Evolutionary conservation across 2,888 invertebrate species (phyloP).

Genomic region (Athripsodes cinereus): DNA sequence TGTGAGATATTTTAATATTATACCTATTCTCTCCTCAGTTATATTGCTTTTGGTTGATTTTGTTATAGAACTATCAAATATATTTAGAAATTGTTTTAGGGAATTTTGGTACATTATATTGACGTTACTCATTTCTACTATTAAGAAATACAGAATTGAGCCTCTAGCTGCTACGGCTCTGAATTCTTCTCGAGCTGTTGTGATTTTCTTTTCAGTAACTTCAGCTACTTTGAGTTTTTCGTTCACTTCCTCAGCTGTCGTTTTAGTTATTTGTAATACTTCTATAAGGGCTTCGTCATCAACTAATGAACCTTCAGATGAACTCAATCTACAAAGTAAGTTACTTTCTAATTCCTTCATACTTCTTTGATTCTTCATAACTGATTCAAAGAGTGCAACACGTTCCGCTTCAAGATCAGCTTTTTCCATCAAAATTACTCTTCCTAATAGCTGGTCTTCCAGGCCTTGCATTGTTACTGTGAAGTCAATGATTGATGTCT

Average conservation of each 20-base stretch:
- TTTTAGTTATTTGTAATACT: slow-evolving; percentile 79
- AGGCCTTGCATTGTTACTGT: slow-evolving; percentile 95
- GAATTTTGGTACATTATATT: slow-evolving; percentile 97
- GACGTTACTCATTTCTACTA: slow-evolving; percentile 96
- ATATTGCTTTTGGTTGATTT: slow-evolving; percentile 81
- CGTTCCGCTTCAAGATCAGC: slow-evolving; percentile 92
- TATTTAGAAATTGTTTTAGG: slow-evolving; percentile 84
- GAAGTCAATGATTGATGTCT: slow-evolving; percentile 95
- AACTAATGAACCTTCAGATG: slow-evolving; percentile 88
- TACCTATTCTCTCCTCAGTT: slow-evolving; percentile 80
- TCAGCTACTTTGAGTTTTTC: slow-evolving; percentile 89
- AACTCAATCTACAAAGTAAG: slow-evolving; percentile 82
- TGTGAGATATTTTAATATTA: slow-evolving; percentile 84
- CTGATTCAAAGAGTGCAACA: slow-evolving; percentile 88
- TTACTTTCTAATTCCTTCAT: slow-evolving; percentile 96
- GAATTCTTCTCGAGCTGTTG: slow-evolving; percentile 90
- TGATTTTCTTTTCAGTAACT: slow-evolving; percentile 91
- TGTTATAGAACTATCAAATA: slow-evolving; percentile 90
- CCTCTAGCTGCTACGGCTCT: slow-evolving; percentile 91
- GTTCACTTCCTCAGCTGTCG: slow-evolving; percentile 90
- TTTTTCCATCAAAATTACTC: slow-evolving; percentile 95
- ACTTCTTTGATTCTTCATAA: slow-evolving; percentile 91
- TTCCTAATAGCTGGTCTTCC: slow-evolving; percentile 88
- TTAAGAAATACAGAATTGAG: slow-evolving; percentile 90
- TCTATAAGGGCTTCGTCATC: slow-evolving; percentile 93